Base-by-base conservation (phyloP, 2,113 vertebrate species). In the Daphoenositta chrysoptera region DNA sequence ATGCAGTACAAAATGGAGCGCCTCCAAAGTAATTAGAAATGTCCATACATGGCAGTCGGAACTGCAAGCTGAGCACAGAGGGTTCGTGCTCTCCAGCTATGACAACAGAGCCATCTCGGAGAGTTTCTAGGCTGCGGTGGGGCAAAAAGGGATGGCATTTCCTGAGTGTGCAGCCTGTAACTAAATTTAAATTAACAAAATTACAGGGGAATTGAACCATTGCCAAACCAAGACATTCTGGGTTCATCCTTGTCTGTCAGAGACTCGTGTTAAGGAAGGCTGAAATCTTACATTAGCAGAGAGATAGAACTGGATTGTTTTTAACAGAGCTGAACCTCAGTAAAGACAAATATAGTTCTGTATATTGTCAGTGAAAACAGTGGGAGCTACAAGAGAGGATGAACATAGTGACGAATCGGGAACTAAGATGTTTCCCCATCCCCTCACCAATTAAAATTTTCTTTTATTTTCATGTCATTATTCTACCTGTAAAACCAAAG, bases 401-500 rank as follows among this genome's bases (percentile, higher is more conserved):
- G 72, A 94, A 76, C 37, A 54, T 1, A 89, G 54, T 70, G 91
- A 95, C n/a, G 17, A 86, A 83, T 60, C 57, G 65, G 72, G 72
- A 92, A 83, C 69, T 53, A 92, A 92, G 45, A 87, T 65, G 61
- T 92, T 93, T 76, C 47, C 37, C 39, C 30, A 65, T 94, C 64
- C 56, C 47, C 87, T 89, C 81, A 93, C 90, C 89, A 96, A 95
- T 97, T 96, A 96, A 91, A 94, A 51, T 79, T 88, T 90, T 83
- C 56, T 78, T 87, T 91, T 94, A 79, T 96, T 95, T 96, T 90
- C 5, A 4, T 95, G 92, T 86, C 77, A 66, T 82, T 93, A 71
- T 72, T 86, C 87, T 94, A 79, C 76, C 83, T 92, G 86, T 95
- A 96, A 96, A 97, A 96, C 89, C 68, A 94, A 90, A 81, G 90